Base-by-base conservation (phyloP, 2,113 vertebrate genomes). In the Heterotilapia buettikoferi region DNA sequence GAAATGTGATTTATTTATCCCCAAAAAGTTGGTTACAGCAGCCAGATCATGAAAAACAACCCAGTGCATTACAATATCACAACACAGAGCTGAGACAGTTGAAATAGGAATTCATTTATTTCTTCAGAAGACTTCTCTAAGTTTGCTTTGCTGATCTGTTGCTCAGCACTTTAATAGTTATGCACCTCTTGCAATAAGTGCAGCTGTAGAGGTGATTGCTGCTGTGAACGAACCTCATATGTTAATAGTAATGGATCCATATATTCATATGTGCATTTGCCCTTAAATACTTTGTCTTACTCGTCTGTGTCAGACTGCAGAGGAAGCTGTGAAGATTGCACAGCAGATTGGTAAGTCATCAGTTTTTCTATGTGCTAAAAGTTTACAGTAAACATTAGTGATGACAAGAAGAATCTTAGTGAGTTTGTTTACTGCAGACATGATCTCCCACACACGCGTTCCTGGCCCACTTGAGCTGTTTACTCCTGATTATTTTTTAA, bases 281-380 rank as follows among this genome's bases (percentile, higher is more conserved):
- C 18, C 31, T 45, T 47, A 21, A 57, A 2, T 4, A n/a, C 3
- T 80, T 31, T 47, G 38, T 5, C 84, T 29, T 84, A 6, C 10
- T 95, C 97, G 94, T 96, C 92, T 96, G 94, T 97, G 96, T 92
- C 97, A 99, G 99, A 97, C 97, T 96, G 97, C 96, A 92, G 98
- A 98, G 93, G 98, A 99, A 89, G 98, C 99, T 95, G 98, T 99
- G 96, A 97, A 96, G 96, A 99, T 99, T 91, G 97, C 99, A 92
- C 96, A 97, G 93, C 97, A 98, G 93, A 98, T 99, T 87, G 99
- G 99, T 99, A 97, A 97, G 97, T 96, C 9, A 5, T 76, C 38
- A 0, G 0, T 24, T 31, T 16, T 43, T 43, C 63, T 43, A 18
- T 5, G 13, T 40, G 33, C 36, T 71, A 6, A 38, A 43, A 13